phyloP scores from a whole-genome alignment of 2,888 invertebrate species.

The Pollenia amentaria region DNA sequence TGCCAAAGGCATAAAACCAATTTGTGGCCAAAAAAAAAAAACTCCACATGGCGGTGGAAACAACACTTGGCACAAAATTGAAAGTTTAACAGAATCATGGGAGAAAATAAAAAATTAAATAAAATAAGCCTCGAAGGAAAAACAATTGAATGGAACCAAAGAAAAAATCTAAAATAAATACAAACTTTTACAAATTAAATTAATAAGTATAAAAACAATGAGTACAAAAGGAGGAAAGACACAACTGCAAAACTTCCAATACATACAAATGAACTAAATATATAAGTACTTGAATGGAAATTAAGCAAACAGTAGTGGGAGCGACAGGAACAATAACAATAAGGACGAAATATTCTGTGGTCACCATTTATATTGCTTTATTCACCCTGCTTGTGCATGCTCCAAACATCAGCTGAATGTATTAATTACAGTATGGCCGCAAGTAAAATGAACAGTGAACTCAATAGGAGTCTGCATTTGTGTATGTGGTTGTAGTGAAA shows the following conservation, averaged over 20 bases:
- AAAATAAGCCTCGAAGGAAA: conserved; percentile 58
- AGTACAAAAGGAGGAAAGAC: conserved; percentile 16
- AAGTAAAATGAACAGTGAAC: conserved; percentile 41
- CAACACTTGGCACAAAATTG: conserved; percentile 23
- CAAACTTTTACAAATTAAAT: conserved; percentile 66
- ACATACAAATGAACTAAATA: not conserved
- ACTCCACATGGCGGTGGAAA: conserved; percentile 26
- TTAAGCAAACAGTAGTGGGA: not conserved
- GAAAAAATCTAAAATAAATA: conserved; percentile 67
- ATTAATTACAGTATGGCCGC: conserved; percentile 64
- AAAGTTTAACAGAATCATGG: conserved; percentile 10
- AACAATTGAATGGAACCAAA: conserved; percentile 61
- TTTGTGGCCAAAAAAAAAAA: conserved; percentile 50
- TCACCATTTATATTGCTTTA: conserved; percentile 44
- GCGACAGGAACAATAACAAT: not conserved
- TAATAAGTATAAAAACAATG: conserved; percentile 55
- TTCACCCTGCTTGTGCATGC: conserved; percentile 24
- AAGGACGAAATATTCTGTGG: conserved; percentile 41
- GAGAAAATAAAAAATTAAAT: conserved; percentile 55
- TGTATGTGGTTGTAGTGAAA: not conserved
- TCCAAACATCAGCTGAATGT: conserved; percentile 56
- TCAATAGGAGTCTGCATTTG: conserved; percentile 1
- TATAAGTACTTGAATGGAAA: conserved; percentile 8
- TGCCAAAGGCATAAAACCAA: conserved; percentile 60
- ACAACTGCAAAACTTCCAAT: conserved; percentile 7